A percentile compares a stretch with the other conserved stretches of the same genome.
phyloP scores from a whole-genome alignment of 2,888 invertebrate genomes.

The Agelastica alni region DNA sequence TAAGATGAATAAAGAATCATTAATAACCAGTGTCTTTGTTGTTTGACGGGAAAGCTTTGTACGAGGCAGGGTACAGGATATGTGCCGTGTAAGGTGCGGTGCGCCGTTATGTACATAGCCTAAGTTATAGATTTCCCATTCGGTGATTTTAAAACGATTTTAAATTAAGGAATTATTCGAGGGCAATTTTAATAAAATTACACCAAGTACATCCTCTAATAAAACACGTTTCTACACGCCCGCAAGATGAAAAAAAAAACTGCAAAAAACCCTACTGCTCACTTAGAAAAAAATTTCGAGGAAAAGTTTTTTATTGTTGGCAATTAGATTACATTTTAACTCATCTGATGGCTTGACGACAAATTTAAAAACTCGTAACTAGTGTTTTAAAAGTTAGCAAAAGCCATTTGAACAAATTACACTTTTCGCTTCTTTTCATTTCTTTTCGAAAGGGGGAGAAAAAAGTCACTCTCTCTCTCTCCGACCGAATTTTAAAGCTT shows the following conservation, averaged over 20 bases:
- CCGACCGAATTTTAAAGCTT: conserved; percentile 51
- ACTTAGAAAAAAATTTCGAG: background rate
- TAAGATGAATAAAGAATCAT: no score
- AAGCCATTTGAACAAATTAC: conserved; percentile 58
- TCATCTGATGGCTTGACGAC: conserved; percentile 49
- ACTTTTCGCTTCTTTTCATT: conserved; percentile 54
- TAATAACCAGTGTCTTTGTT: no score
- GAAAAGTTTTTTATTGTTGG: conserved; percentile 40
- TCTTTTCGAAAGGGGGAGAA: conserved; percentile 50
- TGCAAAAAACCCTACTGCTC: background rate
- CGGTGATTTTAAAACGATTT: no score
- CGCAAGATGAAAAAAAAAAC: background rate
- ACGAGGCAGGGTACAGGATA: no score
- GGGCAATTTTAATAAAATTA: no score
- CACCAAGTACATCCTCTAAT: no score
- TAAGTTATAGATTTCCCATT: no score
- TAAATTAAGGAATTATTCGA: no score
- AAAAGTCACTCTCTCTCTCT: conserved; percentile 10
- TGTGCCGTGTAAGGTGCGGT: no score
- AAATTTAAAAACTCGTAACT: conserved; percentile 57
- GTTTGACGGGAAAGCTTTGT: no score
- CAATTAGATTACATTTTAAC: conserved; percentile 50
- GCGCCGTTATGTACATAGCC: no score
- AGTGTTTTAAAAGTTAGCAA: conserved; percentile 58
- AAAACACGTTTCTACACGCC: background rate